These are phyloP conservation scores for Fregetta grallaria DNA, from an alignment of 2,113 vertebrate genomes.

Conservation along the genomic window DNA sequence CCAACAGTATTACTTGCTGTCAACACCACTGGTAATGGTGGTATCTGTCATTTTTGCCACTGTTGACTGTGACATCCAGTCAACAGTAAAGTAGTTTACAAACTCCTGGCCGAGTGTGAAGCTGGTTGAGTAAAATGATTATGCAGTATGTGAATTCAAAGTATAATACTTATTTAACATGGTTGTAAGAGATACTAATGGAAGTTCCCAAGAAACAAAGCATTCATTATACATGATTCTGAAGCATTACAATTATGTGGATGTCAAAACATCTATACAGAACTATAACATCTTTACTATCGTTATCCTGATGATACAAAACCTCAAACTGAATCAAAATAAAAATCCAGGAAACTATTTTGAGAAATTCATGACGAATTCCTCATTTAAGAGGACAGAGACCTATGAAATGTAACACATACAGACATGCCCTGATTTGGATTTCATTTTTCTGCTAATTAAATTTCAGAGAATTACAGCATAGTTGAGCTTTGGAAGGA, in stretches of 20 bases:
- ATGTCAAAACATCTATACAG: not conserved
- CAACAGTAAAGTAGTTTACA: not conserved
- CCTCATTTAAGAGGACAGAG: not conserved
- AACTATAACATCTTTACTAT: not conserved
- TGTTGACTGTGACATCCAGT: not conserved
- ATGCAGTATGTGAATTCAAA: not conserved
- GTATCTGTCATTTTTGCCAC: not conserved
- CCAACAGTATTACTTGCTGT: not conserved
- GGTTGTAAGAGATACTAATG: not conserved
- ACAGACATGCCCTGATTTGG: not conserved
- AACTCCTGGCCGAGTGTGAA: not conserved
- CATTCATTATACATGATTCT: not conserved
- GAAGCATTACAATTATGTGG: not conserved
- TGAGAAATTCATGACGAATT: not conserved
- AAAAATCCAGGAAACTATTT: not conserved
- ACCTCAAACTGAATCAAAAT: not conserved
- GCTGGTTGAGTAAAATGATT: not conserved
- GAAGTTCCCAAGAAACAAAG: not conserved
- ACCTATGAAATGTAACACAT: not conserved
- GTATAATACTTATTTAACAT: not conserved
- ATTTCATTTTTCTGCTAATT: not conserved
- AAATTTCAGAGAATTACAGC: not conserved
- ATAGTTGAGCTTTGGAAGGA: not conserved
- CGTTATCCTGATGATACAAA: not conserved
- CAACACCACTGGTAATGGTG: not conserved